Evolutionary conservation across 2,797 vertebrate genomes (phyloP).

Genomic region (Cyprinella venusta): DNA sequence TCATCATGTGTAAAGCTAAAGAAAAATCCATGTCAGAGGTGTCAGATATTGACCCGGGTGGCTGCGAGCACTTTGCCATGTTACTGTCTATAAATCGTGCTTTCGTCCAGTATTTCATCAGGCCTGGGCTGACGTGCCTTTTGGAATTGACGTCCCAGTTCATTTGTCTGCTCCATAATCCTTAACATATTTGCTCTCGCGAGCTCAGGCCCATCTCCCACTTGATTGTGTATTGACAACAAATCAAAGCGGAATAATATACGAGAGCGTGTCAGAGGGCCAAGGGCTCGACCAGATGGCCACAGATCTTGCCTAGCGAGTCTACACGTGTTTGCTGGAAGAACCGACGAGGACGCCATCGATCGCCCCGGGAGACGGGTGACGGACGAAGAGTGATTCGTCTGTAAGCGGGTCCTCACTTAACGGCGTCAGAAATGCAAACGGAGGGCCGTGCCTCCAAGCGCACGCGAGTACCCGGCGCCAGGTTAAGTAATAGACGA

Average conservation of each 20-base stretch:
- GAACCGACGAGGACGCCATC: constrained; percentile 76
- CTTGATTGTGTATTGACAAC: constrained; percentile 85
- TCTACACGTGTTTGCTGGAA: constrained; percentile 80
- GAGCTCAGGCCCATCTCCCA: constrained; percentile 67
- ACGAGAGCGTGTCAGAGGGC: constrained; percentile 75
- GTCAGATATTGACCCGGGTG: constrained; percentile 75
- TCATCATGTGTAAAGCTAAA: constrained; percentile 23
- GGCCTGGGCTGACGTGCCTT: constrained; percentile 70
- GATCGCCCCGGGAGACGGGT: constrained; percentile 66
- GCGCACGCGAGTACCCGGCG: not conserved
- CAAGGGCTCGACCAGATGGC: constrained; percentile 64
- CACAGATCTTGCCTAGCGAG: constrained; percentile 57
- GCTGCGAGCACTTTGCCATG: constrained; percentile 76
- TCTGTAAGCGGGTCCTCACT: constrained; percentile 38
- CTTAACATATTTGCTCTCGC: constrained; percentile 73
- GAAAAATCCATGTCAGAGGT: constrained; percentile 44
- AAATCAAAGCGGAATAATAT: constrained; percentile 82
- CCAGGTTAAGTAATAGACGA: constrained; percentile 90
- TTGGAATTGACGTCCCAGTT: constrained; percentile 78
- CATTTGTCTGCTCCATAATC: constrained; percentile 83
- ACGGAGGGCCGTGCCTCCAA: not conserved
- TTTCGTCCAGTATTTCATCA: constrained; percentile 75
- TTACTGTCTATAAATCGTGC: constrained; percentile 81
- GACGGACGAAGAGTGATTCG: constrained; percentile 39
- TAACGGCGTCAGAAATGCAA: constrained; percentile 49